phyloP scores from a whole-genome alignment of 2,888 invertebrate genomes.

The Pandemis heparana region DNA sequence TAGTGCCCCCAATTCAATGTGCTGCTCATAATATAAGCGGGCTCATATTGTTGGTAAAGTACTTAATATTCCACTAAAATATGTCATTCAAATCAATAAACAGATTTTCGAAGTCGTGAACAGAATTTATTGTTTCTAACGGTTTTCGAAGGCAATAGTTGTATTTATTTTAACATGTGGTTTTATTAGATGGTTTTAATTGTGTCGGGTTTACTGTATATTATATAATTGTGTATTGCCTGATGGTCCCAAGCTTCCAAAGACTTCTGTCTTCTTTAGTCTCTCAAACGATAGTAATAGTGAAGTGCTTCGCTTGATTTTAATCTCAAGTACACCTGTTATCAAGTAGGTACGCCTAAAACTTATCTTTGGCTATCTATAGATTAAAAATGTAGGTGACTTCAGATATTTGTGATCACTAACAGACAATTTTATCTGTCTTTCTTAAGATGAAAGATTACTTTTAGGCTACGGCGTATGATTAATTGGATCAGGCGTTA shows the following conservation, averaged over 20 bases:
- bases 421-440: not conserved
- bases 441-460: not conserved
- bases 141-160: too few relatives aligned
- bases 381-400: conserved; percentile 6
- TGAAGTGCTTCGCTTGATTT: not conserved
- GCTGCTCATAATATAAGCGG: not conserved
- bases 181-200: too few relatives aligned
- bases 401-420: not conserved
- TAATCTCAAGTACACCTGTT: not conserved
- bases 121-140: too few relatives aligned
- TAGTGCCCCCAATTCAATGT: not conserved
- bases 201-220: too few relatives aligned
- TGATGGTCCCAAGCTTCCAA: too few relatives aligned
- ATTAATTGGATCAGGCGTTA: not conserved
- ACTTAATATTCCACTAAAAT: too few relatives aligned
- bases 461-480: not conserved
- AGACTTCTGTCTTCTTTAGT: not conserved
- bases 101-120: too few relatives aligned
- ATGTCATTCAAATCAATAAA: too few relatives aligned
- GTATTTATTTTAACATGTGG: too few relatives aligned
- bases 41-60: not conserved
- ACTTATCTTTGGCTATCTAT: not conserved
- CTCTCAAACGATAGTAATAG: not conserved
- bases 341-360: not conserved
- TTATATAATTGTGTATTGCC: not conserved